A percentile compares a stretch with the other conserved stretches of the same genome.
Evolutionary conservation across 1,140 invertebrate species (phyloP).

Genomic region (Atta colombica): DNA sequence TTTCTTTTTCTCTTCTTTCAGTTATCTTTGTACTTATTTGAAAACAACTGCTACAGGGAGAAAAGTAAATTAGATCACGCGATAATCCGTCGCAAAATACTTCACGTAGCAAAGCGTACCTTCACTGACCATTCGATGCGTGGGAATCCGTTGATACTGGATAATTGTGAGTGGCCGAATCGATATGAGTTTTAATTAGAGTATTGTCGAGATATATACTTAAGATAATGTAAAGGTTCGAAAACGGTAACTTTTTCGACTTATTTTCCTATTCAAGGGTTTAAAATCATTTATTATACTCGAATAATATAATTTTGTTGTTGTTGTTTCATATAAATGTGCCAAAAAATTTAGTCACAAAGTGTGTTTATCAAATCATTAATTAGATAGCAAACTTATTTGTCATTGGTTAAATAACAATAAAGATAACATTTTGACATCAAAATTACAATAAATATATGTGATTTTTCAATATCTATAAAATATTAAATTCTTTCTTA

Average conservation of each 20-base stretch:
- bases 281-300: neutral
- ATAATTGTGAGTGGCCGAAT: neutral
- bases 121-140: conserved; percentile 2
- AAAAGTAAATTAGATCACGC: conserved; percentile 21
- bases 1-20: neutral
- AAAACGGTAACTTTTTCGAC: neutral
- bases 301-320: neutral
- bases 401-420: no score
- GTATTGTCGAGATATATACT: neutral
- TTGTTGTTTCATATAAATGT: neutral
- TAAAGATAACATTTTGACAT: no score
- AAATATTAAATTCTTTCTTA: neutral
- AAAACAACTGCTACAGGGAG: neutral
- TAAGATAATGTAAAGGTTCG: neutral
- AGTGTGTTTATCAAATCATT: no score
- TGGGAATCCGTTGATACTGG: neutral
- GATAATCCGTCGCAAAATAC: neutral
- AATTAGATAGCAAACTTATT: no score
- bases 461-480: neutral
- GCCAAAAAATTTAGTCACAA: no score
- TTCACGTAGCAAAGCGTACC: neutral
- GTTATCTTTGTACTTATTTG: conserved; percentile 6
- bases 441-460: no score
- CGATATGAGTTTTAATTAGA: neutral
- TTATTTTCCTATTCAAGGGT: neutral